Base-by-base conservation (phyloP, 2,113 vertebrate species). In the Triplophysa rosa region DNA sequence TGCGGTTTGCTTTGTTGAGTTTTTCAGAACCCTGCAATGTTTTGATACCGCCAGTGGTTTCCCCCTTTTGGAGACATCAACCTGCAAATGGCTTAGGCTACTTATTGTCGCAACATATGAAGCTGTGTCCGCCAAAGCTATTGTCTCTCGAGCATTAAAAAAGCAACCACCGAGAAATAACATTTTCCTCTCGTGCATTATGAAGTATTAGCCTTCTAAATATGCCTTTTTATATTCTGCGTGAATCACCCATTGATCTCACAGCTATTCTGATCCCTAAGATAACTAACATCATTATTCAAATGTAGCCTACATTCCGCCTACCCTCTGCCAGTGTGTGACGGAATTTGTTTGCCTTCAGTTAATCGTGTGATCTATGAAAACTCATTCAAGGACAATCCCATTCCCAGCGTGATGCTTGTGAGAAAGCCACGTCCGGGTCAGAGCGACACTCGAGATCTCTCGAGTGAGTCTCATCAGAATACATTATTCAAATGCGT, bases 311-410 rank as follows among this genome's bases (percentile, higher is more conserved):
- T 54, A 29, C 68, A 79, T 77, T 84, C 29, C 42, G 77, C 24
- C 8, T 1, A 69, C 77, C 24, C 1, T 80, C 84, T 29, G 84
- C 73, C 72, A 47, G 68, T 74, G 19, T 67, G 70, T 42, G 77
- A 74, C 8, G 78, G 77, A 84, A 87, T 82, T 68, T 83, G 76
- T 80, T 73, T 13, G 70, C 80, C 74, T 86, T 80, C 75, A 54
- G 72, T 75, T 85, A 67, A 87, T 84, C 26, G 2, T 83, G 84
- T 81, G 80, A 87, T 84, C 85, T 85, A 84, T 83, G 83, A 83
- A 91, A 89, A 90, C 87, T 80, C 14, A 83, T 88, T 90, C 87
- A 78, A 78, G 67, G 84, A 72, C 86, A 68, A 80, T 86, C 79
- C 80, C 8, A 68, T 71, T 85, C 47, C 14, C 59, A 78, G 85